Base-by-base conservation (phyloP, 2,888 invertebrate genomes). In the Vannuccia rotundouncinata region DNA sequence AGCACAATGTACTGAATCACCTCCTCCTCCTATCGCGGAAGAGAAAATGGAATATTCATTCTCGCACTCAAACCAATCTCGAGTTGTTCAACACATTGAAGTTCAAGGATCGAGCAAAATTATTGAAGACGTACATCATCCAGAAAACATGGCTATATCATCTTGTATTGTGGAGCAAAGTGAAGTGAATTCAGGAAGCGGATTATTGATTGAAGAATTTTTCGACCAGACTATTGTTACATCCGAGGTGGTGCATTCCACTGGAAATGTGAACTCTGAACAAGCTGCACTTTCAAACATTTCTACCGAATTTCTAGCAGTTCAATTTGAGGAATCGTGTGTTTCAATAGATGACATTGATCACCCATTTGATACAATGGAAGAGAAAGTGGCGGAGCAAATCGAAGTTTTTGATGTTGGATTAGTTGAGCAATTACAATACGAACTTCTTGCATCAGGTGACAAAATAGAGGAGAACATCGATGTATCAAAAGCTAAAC, bases 271-370 rank as follows among this genome's bases (percentile, higher is more conserved):
- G 10, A 45, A 17, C 45, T 10, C 45, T 10, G 17, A 45, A 10
- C 10, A 45, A 45, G 45, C 45, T 45, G 17, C 5, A 45, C 45
- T 45, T 45, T 10, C 10, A 10, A 45, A 5, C 5, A 45, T 5
- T n/a, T 27, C 66, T 22, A 66, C 66, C 22, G 66, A 66, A 22
- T 66, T 13, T 66, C 2, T 66, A 22, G 66, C 66, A 13, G 22
- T 66, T 5, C 66, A 66, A 66, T 66, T 66, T 22, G 66, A 66
- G 25, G 66, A 66, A 66, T 66, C 66, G 2, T 66, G 66, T 66
- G 66, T 2, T 5, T 13, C 66, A 22, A n/a, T 66, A 66, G 22
- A 22, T 2, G 66, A 22, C 5, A 13, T 22, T 17, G 17, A 66
- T 5, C 10, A 66, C 2, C 66, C 66, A 66, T 22, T 22, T 5